Base-by-base conservation (phyloP, 2,113 vertebrate genomes). In the Thalassarche chlororhynchos region DNA sequence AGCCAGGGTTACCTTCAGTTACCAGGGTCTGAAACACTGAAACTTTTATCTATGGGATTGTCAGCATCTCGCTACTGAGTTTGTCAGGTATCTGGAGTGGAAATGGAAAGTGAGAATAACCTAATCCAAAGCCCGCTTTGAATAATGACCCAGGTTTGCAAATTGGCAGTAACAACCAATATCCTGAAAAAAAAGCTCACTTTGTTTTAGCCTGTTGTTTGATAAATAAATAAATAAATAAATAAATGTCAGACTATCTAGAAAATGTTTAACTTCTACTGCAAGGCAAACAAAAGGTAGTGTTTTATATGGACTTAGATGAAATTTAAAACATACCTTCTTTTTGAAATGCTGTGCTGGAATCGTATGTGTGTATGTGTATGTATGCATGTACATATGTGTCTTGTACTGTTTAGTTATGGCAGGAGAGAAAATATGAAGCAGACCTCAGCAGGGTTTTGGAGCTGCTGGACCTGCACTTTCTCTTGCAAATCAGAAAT, bases 381-480 rank as follows among this genome's bases (percentile, higher is more conserved):
- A 34, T 8, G 36, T 12, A 12, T 23, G 36, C 32, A 5, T 16
- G 24, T 38, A 49, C 16, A 2, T 32, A 7, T 44, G n/a, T 44
- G 71, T 55, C 77, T 66, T 79, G 54, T 36, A 44, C 4, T n/a
- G 10, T 32, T 71, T 13, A 66, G 88, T 47, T 71, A 42, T 32
- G 80, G 70, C 38, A 82, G 40, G 23, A 66, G 65, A 61, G 51
- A 49, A 83, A 87, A 68, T 60, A 62, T 0, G 34, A 55, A 28
- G 85, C 93, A 94, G 93, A 75, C 42, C 57, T 55, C 77, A 44
- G 77, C 24, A 19, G 88, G 79, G 51, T 61, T 65, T 51, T 10
- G 69, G 72, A 89, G 85, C 75, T 83, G 65, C 78, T 36, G 74
- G 49, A 68, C 15, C 95, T 90, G 96, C 68, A 11, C 36, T 96